These are phyloP conservation scores for Hylyphantes graminicola DNA, from an alignment of 1,140 invertebrate genomes.

Conservation along the genomic window DNA sequence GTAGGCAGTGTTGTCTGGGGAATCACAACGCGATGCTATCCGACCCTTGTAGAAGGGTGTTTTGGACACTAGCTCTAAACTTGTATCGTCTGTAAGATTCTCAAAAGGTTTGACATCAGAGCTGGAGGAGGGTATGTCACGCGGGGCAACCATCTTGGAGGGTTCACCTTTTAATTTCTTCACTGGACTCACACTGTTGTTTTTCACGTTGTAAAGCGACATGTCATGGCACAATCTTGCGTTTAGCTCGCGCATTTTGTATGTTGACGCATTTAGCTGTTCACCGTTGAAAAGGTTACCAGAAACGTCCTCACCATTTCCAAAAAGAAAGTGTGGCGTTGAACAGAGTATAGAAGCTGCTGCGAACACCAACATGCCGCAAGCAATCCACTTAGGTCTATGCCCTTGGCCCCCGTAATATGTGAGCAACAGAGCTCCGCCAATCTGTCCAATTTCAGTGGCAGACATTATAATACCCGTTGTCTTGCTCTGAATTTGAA, in stretches of 20 bases:
- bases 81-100: not conserved
- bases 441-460: conserved; percentile 94
- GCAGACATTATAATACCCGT: conserved; percentile 93
- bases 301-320: conserved; percentile 40
- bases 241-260: conserved; percentile 51
- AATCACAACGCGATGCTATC: conserved; percentile 48
- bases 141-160: conserved; percentile 30
- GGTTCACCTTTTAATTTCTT: conserved; percentile 10
- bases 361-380: conserved; percentile 91
- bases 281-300: not conserved
- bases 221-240: conserved; percentile 55
- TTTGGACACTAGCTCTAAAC: conserved; percentile 8
- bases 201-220: conserved; percentile 1
- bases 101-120: not conserved
- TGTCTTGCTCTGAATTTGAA: conserved; percentile 93
- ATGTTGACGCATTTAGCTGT: conserved; percentile 36
- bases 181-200: not conserved
- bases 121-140: conserved; percentile 19
- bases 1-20: conserved; percentile 46
- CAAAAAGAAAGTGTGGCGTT: conserved; percentile 69
- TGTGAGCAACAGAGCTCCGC: conserved; percentile 78
- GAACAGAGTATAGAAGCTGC: conserved; percentile 88
- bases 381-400: conserved; percentile 94
- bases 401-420: conserved; percentile 95
- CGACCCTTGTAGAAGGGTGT: conserved; percentile 47